Conservation (phyloP, 2,113 vertebrate genomes). For the Rhinopithecus roxellana region DNA sequence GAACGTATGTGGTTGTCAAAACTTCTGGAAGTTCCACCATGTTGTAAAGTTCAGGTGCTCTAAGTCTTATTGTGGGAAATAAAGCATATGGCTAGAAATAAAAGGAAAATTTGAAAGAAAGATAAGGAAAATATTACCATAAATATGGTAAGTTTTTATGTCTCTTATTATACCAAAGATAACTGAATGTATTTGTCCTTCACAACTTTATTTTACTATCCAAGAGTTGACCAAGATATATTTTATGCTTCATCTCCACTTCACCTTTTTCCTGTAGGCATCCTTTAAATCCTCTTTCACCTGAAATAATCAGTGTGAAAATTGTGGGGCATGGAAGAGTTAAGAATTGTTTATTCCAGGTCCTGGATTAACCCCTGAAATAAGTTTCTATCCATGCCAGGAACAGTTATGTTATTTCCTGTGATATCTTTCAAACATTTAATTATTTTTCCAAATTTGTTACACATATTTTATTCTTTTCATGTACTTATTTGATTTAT, state of each 20-base stretch:
- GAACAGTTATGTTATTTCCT: not conserved
- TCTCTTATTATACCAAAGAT: not conserved
- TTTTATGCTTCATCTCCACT: not conserved
- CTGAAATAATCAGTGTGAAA: not conserved
- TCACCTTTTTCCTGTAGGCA: not conserved
- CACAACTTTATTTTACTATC: not conserved
- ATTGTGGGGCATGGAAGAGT: not conserved
- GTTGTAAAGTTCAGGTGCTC: not conserved
- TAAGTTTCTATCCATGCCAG: accelerated
- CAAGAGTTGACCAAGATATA: not conserved
- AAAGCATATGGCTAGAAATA: not conserved
- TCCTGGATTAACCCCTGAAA: not conserved
- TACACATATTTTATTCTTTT: not conserved
- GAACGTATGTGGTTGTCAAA: not conserved
- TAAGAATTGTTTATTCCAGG: not conserved
- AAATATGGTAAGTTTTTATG: not conserved
- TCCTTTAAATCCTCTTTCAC: not conserved
- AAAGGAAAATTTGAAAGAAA: not conserved
- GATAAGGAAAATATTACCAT: not conserved
- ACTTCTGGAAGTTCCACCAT: not conserved
- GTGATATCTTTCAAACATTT: not conserved
- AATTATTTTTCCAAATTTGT: not conserved
- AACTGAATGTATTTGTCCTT: not conserved
- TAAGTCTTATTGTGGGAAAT: not conserved
- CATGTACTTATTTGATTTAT: not conserved